Base-by-base conservation (phyloP, 2,888 invertebrate genomes). In the Folsomia candida region DNA sequence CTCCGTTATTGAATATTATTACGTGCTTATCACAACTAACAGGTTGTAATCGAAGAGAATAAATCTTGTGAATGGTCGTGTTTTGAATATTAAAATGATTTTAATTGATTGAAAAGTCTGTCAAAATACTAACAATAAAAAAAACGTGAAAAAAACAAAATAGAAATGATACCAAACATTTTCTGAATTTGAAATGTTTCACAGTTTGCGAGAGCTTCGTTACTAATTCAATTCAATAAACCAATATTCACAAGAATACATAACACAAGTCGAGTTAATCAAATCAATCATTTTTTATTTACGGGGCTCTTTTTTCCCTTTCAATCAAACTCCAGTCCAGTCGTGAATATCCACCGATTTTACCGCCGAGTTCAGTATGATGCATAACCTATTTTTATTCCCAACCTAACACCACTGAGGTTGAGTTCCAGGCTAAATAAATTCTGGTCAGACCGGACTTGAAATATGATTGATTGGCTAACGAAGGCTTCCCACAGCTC, bases 201-300 rank as follows among this genome's bases (percentile, higher is more conserved):
- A 9, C 9, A 47, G 9, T 47, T 47, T 47, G 9, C 9, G 9
- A 18, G 9, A 47, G 9, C 9, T 9, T 47, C 18, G 9, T 47
- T 47, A 47, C 47, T 11, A 9, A 47, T 18, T 47, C 9, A 9
- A 18, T 47, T 47, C 18, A 47, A 47, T 47, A 47, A 47, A 47
- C 9, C 47, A 11, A 47, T 47, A 18, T 47, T 11, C 47, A 47
- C 9, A 47, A 18, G 9, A 11, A 47, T 47, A 47, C 9, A 47
- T 11, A 57, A 57, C 11, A 57, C 11, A 57, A n/a, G 11, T 9
- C 28, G 20, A 28, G 62, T 62, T 62, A 62, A 62, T 62, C 62
- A 62, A 62, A 62, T 62, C 62, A 62, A 62, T 62, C 62, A 62
- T 29, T 62, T 62, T 47, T 9, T 47, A 47, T 18, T n/a, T n/a